Conservation (phyloP, 2,113 vertebrate genomes). For the Nesoenas mayeri region DNA sequence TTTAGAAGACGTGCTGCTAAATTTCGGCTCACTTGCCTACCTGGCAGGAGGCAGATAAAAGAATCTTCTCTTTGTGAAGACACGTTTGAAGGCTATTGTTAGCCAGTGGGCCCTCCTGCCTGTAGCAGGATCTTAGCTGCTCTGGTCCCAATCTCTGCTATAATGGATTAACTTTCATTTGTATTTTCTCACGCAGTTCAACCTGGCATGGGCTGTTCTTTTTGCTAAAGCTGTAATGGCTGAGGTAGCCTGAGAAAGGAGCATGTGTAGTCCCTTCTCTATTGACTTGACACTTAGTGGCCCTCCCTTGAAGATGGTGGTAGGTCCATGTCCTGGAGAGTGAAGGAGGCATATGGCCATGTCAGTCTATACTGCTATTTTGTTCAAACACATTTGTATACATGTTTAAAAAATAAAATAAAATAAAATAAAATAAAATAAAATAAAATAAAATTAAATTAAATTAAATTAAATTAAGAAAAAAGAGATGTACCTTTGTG, state of each 20-base stretch:
- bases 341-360: background rate
- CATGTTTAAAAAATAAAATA: background rate
- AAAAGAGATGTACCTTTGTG: background rate
- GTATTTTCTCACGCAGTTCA: background rate
- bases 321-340: background rate
- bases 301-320: background rate
- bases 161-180: background rate
- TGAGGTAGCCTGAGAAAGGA: background rate
- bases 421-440: background rate
- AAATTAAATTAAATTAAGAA: too few species aligned
- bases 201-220: background rate
- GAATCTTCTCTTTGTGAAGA: background rate
- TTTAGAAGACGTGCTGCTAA: background rate
- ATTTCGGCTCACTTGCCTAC: background rate
- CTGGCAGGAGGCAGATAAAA: constrained; percentile 14
- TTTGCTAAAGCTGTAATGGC: background rate
- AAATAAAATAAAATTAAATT: too few species aligned
- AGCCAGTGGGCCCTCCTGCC: background rate
- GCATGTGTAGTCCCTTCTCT: background rate
- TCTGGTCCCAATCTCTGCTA: background rate
- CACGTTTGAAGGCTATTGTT: background rate
- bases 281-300: background rate
- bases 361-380: background rate
- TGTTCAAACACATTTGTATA: background rate
- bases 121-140: background rate